These are phyloP conservation scores for Microplitis deprimator DNA, from an alignment of 2,888 invertebrate species.

Conservation along the genomic window DNA sequence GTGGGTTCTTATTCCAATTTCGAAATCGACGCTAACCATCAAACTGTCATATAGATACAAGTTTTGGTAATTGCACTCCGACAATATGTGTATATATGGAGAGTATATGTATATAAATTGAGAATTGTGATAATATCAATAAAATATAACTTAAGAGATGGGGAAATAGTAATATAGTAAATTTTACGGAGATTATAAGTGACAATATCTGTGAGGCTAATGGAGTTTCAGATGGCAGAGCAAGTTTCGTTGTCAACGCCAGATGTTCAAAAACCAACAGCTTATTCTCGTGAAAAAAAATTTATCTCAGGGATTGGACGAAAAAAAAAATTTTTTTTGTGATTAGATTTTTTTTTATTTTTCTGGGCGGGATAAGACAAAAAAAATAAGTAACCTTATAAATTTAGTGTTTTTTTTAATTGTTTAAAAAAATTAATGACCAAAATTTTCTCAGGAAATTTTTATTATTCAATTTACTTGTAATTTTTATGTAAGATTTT, in stretches of 20 bases:
- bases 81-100: not conserved
- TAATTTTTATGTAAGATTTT: too few species aligned
- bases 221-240: not conserved
- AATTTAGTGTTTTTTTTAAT: too few species aligned
- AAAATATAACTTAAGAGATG: not conserved
- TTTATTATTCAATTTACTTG: too few species aligned
- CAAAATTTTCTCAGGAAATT: too few species aligned
- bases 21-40: not conserved
- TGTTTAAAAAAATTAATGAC: too few species aligned
- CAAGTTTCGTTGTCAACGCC: not conserved
- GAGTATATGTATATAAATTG: not conserved
- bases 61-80: not conserved
- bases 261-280: not conserved
- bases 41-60: not conserved
- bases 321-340: too few species aligned
- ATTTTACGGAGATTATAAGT: not conserved
- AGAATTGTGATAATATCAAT: not conserved
- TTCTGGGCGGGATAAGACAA: too few species aligned
- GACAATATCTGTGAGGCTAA: constrained; percentile 1
- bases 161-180: not conserved
- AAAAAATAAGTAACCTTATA: too few species aligned
- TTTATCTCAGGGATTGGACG: too few species aligned
- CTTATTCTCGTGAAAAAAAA: not conserved
- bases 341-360: too few species aligned
- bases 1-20: not conserved